Percentiles rank a stretch among this genome's conserved stretches.
phyloP scores from a whole-genome alignment of 2,113 vertebrate genomes.

The Cyphomyrus discorhynchus region DNA sequence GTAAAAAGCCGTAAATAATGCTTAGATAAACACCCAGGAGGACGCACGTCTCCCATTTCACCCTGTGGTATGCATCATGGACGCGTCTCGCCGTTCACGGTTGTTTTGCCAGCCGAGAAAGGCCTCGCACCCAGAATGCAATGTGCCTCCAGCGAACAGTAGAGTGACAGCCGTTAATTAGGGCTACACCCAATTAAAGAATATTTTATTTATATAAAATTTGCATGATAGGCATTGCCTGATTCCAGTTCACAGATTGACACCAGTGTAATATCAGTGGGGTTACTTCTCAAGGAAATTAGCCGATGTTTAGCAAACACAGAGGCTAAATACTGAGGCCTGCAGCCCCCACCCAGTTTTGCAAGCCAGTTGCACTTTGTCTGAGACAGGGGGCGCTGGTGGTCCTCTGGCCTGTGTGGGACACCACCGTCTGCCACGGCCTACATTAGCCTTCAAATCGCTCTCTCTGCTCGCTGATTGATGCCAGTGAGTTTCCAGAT shows the following conservation, averaged over 20 bases:
- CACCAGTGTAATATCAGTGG: background rate
- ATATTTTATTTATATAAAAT: background rate
- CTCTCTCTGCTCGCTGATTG: background rate
- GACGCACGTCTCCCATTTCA: background rate
- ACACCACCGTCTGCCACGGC: background rate
- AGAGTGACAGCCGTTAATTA: background rate
- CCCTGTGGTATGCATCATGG: background rate
- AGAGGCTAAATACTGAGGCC: background rate
- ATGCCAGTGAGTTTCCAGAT: background rate
- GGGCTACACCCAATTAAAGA: background rate
- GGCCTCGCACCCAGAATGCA: background rate
- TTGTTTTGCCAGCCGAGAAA: background rate
- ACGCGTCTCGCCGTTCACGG: background rate
- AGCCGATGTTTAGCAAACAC: background rate
- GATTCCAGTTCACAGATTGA: background rate
- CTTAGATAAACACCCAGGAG: background rate
- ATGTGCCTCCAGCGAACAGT: background rate
- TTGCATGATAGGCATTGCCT: background rate
- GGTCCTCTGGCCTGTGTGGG: background rate
- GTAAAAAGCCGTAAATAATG: background rate
- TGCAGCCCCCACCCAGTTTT: background rate
- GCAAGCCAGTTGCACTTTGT: background rate
- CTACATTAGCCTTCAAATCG: background rate
- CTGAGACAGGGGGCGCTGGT: background rate
- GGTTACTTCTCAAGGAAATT: background rate